Conservation (phyloP, 2,113 vertebrate species). For the Loxodonta africana region DNA sequence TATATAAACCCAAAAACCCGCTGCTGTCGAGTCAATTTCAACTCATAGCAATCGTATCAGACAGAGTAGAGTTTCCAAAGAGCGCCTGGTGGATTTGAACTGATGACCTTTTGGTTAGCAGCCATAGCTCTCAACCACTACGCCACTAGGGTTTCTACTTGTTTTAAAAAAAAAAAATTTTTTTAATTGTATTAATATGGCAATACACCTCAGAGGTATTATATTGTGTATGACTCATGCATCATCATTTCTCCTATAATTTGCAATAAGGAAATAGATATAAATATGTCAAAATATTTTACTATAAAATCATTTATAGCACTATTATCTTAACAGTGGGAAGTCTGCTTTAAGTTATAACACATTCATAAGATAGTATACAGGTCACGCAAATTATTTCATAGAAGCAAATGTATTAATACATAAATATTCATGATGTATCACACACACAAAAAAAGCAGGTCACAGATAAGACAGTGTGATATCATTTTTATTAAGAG, state of each 20-base stretch:
- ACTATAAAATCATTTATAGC: background rate
- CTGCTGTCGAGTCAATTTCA: too few relatives aligned
- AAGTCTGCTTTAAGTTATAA: background rate
- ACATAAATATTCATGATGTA: background rate
- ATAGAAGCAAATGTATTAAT: background rate
- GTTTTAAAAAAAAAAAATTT: too few relatives aligned
- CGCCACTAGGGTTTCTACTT: too few relatives aligned
- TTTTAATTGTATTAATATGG: background rate
- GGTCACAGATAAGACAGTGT: background rate
- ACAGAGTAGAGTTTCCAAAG: too few relatives aligned
- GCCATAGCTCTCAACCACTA: too few relatives aligned
- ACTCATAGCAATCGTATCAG: too few relatives aligned
- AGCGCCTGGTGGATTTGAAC: too few relatives aligned
- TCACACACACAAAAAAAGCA: background rate
- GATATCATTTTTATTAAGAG: conserved; percentile 29
- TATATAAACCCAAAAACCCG: background rate
- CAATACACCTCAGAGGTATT: background rate
- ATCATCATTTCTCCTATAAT: background rate
- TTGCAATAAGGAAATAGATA: background rate
- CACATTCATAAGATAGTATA: background rate
- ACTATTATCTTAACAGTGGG: background rate
- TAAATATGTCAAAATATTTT: background rate
- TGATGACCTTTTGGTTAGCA: too few relatives aligned
- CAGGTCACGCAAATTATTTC: background rate
- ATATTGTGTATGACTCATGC: background rate